Base-by-base conservation (phyloP, 2,888 invertebrate species). In the Hemicrepidius hirtus region DNA sequence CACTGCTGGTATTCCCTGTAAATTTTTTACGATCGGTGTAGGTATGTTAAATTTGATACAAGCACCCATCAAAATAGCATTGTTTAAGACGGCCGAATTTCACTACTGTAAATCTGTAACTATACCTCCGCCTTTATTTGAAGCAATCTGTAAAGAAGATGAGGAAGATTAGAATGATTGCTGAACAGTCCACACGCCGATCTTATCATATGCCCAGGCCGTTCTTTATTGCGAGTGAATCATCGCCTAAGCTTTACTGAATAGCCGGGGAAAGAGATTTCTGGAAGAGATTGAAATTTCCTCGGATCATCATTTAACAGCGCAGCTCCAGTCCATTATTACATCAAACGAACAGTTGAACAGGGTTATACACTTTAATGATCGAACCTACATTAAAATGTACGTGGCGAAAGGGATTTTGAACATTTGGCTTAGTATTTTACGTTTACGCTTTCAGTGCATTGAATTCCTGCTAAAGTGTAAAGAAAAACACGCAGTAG, bases 81-180 rank as follows among this genome's bases (percentile, higher is more conserved):
- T 16, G 12, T 12, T 13, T 32, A 55, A 28, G 41, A 13, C 41
- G 24, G 28, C 62, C 21, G 57, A 57, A 57, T 57, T 37, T 20
- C 16, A 44, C 21, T 13, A 60, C 13, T 60, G 18, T 41, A 67
- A 57, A 57, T 67, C 37, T 57, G 67, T 69, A 62, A 69, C 69
- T 40, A n/a, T n/a, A 62, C 32, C 53, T 37, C 37, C 55, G 73
- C 63, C 74, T 71, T 78, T 77, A 78, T 80, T 80, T 77, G 76
- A 68, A 75, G 75, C 76, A 75, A 74, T 78, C 80, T 82, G 82
- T 82, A 81, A 82, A 81, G 80, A 76, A 82, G 82, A 82, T 80
- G 82, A 77, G 78, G 76, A 77, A 81, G 82, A 82, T 82, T 82
- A 81, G 81, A 80, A 77, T 77, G 82, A 81, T 82, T 80, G 80